Conservation (phyloP, 1,140 invertebrate genomes). For the Drosophila subobscura region DNA sequence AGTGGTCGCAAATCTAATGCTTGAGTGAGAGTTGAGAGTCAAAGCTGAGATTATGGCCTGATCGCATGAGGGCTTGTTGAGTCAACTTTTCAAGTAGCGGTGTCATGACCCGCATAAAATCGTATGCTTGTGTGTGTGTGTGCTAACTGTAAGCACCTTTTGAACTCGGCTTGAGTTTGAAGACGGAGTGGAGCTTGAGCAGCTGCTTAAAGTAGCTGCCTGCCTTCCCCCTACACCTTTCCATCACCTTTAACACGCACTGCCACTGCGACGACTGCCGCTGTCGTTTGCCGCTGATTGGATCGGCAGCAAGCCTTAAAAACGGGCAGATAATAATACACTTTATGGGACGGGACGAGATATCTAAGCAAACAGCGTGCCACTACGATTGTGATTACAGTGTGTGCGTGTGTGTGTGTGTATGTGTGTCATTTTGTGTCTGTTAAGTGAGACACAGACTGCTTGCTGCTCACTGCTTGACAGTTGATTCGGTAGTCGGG, state of each 20-base stretch:
- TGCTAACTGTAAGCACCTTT: too few species aligned
- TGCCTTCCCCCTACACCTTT: too few species aligned
- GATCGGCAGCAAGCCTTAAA: constrained; percentile 37
- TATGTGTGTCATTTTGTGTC: constrained; percentile 43
- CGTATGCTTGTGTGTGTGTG: too few species aligned
- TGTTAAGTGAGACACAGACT: constrained; percentile 39
- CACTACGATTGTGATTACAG: too few species aligned
- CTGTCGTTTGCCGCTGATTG: constrained; percentile 14
- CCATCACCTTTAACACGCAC: constrained; percentile 40
- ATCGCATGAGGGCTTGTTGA: too few species aligned
- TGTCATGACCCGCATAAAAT: too few species aligned
- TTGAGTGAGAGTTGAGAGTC: constrained; percentile 7
- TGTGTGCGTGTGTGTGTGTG: constrained; percentile 31
- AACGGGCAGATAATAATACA: constrained; percentile 40
- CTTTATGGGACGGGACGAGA: constrained; percentile 32
- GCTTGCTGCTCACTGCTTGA: constrained; percentile 15
- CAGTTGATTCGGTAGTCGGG: constrained; percentile 42
- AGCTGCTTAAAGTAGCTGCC: background rate
- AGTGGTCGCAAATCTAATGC: background rate
- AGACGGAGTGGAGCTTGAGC: too few species aligned
- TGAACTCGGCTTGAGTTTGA: too few species aligned
- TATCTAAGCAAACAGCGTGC: constrained; percentile 42
- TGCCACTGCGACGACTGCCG: constrained; percentile 7
- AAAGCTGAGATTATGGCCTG: background rate
- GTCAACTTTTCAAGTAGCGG: too few species aligned